Evolutionary conservation across 2,797 vertebrate genomes (phyloP).

Genomic region (Kryptolebias ocellatus): DNA sequence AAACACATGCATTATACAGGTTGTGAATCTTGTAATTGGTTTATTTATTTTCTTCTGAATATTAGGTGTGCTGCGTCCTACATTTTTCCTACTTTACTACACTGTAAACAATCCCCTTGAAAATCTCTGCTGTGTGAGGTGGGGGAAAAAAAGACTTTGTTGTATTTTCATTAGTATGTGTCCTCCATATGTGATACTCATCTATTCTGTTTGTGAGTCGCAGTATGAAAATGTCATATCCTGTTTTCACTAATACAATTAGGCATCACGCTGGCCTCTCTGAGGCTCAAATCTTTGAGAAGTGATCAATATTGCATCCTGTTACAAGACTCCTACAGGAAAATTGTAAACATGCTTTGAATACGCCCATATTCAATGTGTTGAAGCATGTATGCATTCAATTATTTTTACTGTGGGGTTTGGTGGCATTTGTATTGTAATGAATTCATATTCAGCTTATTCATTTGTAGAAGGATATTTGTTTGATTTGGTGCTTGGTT

Average conservation of each 20-base stretch:
- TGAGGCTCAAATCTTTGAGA: constrained; percentile 8
- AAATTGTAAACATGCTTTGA: constrained; percentile 13
- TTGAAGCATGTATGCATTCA: constrained; percentile 1
- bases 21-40: constrained; percentile 48
- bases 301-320: constrained; percentile 32
- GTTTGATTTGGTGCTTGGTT: not conserved
- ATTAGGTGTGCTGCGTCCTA: constrained; percentile 42
- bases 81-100: constrained; percentile 43
- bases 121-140: constrained; percentile 39
- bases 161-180: constrained; percentile 57
- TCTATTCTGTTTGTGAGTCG: constrained; percentile 57
- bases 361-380: constrained; percentile 2
- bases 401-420: constrained; percentile 8
- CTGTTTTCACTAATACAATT: constrained; percentile 31
- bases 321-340: constrained; percentile 6
- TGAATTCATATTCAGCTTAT: constrained; percentile 10
- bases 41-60: constrained; percentile 41
- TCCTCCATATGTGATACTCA: constrained; percentile 47
- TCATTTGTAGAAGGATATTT: not conserved
- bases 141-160: constrained; percentile 2
- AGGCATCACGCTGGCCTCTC: constrained; percentile 5
- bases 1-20: constrained; percentile 8
- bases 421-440: not conserved
- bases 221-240: constrained; percentile 46
- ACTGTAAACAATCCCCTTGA: constrained; percentile 39